Percentiles rank a stretch among this genome's conserved stretches.
phyloP scores from a whole-genome alignment of 2,797 vertebrate species.

The Heteromormyrus szaboi region DNA sequence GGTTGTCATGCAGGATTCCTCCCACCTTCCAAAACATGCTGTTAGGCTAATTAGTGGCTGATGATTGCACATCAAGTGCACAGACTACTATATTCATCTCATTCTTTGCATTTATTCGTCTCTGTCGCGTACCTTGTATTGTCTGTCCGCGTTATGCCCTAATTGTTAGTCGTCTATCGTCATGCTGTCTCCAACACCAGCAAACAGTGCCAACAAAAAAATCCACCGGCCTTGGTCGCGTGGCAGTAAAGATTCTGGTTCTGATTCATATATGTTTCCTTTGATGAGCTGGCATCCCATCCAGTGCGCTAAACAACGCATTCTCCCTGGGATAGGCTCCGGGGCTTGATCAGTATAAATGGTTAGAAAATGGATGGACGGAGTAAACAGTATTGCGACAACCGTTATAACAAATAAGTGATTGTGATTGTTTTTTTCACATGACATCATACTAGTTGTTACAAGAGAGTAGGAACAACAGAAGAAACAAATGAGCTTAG shows the following conservation, averaged over 20 bases:
- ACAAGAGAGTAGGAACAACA: not conserved
- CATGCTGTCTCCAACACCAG: not conserved
- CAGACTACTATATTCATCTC: not conserved
- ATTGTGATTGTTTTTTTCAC: not conserved
- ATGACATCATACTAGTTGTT: conserved; percentile 4
- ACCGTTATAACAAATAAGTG: not conserved
- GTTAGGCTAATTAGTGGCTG: not conserved
- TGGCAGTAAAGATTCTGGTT: not conserved
- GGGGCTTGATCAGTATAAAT: not conserved
- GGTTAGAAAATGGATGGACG: not conserved
- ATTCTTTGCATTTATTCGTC: not conserved
- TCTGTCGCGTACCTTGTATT: not conserved
- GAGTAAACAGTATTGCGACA: not conserved
- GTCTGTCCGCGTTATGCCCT: not conserved
- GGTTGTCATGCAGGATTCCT: not conserved
- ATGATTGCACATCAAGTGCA: not conserved
- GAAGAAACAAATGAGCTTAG: not conserved
- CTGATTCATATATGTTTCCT: not conserved
- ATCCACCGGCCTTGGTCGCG: not conserved
- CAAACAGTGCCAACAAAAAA: not conserved
- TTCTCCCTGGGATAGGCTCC: not conserved
- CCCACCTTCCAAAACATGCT: not conserved
- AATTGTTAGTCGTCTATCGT: not conserved
- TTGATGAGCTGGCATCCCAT: not conserved
- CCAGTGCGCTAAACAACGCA: not conserved